Evolutionary conservation across 2,797 vertebrate species (phyloP), one percentile per base, ranked within the genome.

Genomic region (Muscicapa comitata): DNA sequence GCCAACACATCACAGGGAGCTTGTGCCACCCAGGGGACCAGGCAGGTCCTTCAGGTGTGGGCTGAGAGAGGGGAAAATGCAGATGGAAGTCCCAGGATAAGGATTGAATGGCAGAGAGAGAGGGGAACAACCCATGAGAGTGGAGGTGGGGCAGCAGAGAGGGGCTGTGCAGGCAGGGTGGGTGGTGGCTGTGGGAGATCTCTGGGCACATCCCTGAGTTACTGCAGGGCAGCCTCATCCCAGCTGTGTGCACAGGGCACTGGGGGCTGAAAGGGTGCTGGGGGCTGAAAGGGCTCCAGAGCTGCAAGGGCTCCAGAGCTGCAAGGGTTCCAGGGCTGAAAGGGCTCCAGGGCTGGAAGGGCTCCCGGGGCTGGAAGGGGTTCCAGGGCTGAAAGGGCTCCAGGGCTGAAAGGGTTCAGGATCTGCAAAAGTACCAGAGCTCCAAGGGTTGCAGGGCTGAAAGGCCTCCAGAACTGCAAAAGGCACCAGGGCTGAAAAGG

Each of bases 151-250:
- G 43, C 43, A 47, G 33, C 1, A 40, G 45, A 31, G 2, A 50
- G 35, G 29, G 40, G 28, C 17, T 16, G 47, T 25, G 1, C 3
- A 1, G 40, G 2, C 24, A 40, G 40, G 50, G 24, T 2, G 29
- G 70, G 33, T 4, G 6, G 6, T 28, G 33, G 15, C 43, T 24
- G 13, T 4, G 5, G n/a, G 63, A 63, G 7, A 17, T 12, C 23
- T 17, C 1, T 3, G 2, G 2, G 42, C 26, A 3, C 7, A 6
- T 66, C 33, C 47, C 62, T 14, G 21, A 7, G 40, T 3, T 8
- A 4, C 24, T 62, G 42, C 28, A 13, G 63, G 74, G 28, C 47
- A 33, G 20, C 58, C 37, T 11, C 5, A 0, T 7, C 54, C 57
- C 38, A 4, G 11, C 33, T 12, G 40, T 15, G 9, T 4, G 3